Base-by-base conservation (phyloP, 1,140 invertebrate genomes). In the Cephus cinctus region DNA sequence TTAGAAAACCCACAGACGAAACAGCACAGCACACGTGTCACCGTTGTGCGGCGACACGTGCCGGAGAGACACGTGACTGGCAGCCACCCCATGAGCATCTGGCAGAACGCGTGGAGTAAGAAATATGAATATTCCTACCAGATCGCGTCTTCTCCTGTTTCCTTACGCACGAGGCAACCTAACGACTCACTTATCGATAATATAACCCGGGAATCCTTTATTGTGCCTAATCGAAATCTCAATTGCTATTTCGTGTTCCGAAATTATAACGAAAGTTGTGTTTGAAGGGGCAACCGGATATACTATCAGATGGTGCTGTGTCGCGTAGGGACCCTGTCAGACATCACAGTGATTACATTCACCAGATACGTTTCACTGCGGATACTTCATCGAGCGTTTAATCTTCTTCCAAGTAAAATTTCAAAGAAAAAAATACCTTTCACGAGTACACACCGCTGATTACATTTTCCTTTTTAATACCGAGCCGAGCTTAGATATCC, bases 161-260 rank as follows among this genome's bases (percentile, higher is more conserved):
- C n/a, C n/a, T n/a, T n/a, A n/a, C n/a, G n/a, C 27, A 43, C 42
- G 25, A 39, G 19, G 23, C 50, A 50, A 57, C 50, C 34, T 35
- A 35, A 47, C 52, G 52, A 53, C 20, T 53, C 48, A 27, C 41
- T 50, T 36, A 51, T 42, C 48, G 55, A 45, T 44, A 46, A 43
- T 45, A 51, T 51, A 23, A 21, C 31, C 14, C 23, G 12, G 23
- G n/a, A 22, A 9, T 11, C 20, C 30, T 56, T 54, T 51, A 54
- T 40, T 35, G 41, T 40, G 41, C 39, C 43, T 59, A 51, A 59
- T 58, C 47, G 47, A n/a, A 22, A 21, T 45, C 41, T 35, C 49
- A 19, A 59, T 56, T 61, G 54, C 55, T 19, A 34, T 65, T 61
- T 41, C 48, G 46, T 58, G 59, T 60, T 55, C 42, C 34, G 45